phyloP scores from a whole-genome alignment of 1,140 invertebrate species.

The Ephestia elutella region DNA sequence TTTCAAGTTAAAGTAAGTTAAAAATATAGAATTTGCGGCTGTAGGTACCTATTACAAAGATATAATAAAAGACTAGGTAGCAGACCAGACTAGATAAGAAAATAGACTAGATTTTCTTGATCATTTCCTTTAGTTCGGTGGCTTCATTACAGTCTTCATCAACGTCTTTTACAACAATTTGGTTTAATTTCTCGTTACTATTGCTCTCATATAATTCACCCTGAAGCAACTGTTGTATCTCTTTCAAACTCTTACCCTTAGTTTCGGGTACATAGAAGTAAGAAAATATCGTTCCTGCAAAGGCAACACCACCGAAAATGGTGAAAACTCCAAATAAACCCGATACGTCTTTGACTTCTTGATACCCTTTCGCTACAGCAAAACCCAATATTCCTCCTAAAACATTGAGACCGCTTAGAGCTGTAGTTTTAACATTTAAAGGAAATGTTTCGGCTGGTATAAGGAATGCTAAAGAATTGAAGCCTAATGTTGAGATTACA shows the following conservation, averaged over 20 bases:
- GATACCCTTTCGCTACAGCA: conserved; percentile 67
- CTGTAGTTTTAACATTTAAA: conserved; percentile 75
- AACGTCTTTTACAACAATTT: background rate
- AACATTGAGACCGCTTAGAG: conserved; percentile 60
- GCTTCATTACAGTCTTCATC: background rate
- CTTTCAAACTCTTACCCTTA: conserved; percentile 79
- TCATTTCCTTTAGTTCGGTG: conserved; percentile 2
- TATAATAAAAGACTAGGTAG: no score
- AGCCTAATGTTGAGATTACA: conserved; percentile 73
- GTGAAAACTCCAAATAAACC: conserved; percentile 72
- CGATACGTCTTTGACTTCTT: conserved; percentile 58
- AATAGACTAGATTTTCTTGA: background rate
- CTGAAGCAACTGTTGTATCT: conserved; percentile 75
- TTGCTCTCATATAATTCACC: conserved; percentile 29
- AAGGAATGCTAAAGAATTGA: conserved; percentile 74
- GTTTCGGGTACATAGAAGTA: conserved; percentile 81
- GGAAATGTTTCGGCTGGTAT: conserved; percentile 77
- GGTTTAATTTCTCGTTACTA: conserved; percentile 8
- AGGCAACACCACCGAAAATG: conserved; percentile 64
- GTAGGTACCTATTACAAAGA: no score
- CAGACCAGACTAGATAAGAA: no score
- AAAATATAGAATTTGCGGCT: no score
- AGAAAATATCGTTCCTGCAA: conserved; percentile 73
- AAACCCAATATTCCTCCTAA: conserved; percentile 64
- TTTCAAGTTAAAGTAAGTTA: no score